Percentiles rank a stretch among this genome's conserved stretches.
These are phyloP conservation scores for Emys orbicularis DNA, from an alignment of 2,797 vertebrate species.

Conservation along the genomic window DNA sequence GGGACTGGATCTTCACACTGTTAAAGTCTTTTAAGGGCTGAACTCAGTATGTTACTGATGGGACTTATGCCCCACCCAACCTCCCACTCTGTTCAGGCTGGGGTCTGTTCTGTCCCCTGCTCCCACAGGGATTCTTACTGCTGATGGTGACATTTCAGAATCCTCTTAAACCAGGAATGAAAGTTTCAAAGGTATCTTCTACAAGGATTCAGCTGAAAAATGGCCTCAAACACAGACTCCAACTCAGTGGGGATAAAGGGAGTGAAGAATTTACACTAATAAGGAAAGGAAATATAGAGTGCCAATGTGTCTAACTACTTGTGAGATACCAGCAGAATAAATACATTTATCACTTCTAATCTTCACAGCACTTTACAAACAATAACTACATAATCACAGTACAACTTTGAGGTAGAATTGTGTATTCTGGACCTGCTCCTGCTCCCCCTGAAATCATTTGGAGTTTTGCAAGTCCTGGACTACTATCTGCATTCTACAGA, in stretches of 20 bases:
- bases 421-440: not conserved
- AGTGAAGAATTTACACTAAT: not conserved
- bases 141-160: not conserved
- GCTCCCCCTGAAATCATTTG: fast-evolving
- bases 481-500: not conserved
- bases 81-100: too few relatives aligned
- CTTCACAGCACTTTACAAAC: not conserved
- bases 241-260: not conserved
- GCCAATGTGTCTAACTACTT: not conserved
- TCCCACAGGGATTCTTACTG: not conserved
- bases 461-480: fast-evolving
- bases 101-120: too few relatives aligned
- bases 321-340: not conserved
- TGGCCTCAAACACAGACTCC: fast-evolving
- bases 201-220: not conserved
- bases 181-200: not conserved
- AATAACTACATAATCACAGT: not conserved
- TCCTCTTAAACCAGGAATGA: not conserved
- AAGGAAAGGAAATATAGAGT: not conserved
- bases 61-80: too few relatives aligned
- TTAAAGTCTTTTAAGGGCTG: not conserved
- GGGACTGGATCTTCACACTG: not conserved
- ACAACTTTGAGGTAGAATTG: not conserved
- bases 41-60: too few relatives aligned
- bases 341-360: not conserved